A percentile compares a stretch with the other conserved stretches of the same genome.
phyloP scores from a whole-genome alignment of 2,888 invertebrate species.

The Punctoribates punctum region DNA sequence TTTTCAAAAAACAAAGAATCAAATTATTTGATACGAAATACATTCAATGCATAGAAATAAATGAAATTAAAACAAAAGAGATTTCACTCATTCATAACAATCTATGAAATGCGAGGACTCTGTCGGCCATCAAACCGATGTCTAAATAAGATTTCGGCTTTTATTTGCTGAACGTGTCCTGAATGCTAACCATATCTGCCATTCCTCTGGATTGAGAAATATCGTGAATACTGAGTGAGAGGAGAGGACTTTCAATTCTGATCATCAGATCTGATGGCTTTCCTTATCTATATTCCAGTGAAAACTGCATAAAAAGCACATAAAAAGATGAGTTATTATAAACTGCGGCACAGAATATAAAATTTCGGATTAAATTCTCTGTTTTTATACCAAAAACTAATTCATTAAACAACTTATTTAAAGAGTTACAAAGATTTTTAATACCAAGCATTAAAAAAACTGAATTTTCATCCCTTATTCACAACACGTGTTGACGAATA shows the following conservation, averaged over 20 bases:
- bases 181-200: background rate
- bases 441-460: no score
- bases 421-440: no score
- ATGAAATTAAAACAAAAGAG: background rate
- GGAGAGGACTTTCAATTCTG: background rate
- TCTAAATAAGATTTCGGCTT: slow-evolving; percentile 21
- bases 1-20: no score
- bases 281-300: background rate
- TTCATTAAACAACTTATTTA: no score
- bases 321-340: no score
- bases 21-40: no score
- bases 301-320: background rate
- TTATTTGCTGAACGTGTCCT: slow-evolving; percentile 27
- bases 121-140: background rate
- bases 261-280: background rate
- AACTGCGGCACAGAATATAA: no score
- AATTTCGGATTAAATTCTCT: no score
- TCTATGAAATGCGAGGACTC: background rate
- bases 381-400: no score
- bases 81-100: background rate
- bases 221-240: background rate
- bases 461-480: no score
- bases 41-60: no score
- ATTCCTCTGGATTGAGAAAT: background rate
- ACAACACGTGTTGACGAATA: no score